Evolutionary conservation across 2,888 invertebrate species (phyloP).

Genomic region (Clanis bilineata): DNA sequence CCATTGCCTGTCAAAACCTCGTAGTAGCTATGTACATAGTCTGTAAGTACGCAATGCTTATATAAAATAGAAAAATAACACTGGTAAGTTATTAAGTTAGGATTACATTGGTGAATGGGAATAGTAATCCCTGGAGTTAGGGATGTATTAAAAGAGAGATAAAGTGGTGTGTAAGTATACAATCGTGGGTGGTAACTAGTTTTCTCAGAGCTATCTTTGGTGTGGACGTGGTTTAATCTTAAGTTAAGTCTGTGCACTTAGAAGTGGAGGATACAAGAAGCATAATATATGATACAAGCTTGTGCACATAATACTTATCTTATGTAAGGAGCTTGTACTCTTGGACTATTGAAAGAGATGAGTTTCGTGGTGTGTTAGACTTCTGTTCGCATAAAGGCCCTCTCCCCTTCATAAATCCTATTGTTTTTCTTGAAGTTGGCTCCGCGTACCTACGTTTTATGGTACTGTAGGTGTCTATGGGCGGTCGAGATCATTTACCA

Average conservation of each 20-base stretch:
- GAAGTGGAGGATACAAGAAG: not conserved
- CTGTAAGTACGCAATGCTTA: not conserved
- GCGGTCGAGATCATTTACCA: not conserved
- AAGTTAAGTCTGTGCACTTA: not conserved
- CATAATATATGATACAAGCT: too few species aligned
- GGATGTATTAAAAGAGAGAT: slow-evolving; percentile 12
- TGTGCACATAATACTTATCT: too few species aligned
- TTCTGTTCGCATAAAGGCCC: too few species aligned
- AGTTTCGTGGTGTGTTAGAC: too few species aligned
- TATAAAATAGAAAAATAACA: not conserved
- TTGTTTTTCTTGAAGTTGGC: too few species aligned
- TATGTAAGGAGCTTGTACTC: too few species aligned
- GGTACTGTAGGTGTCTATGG: too few species aligned
- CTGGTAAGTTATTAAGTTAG: slow-evolving; percentile 12
- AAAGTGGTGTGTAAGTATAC: slow-evolving; percentile 8
- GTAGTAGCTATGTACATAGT: not conserved
- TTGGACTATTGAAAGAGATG: too few species aligned
- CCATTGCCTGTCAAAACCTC: not conserved
- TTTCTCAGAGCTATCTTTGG: slow-evolving; percentile 1
- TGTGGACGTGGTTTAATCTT: not conserved
- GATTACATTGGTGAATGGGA: not conserved
- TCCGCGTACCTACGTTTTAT: too few species aligned
- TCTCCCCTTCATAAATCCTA: too few species aligned
- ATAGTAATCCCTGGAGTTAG: slow-evolving; percentile 13
- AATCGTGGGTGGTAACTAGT: slow-evolving; percentile 7